phyloP scores from a whole-genome alignment of 2,888 invertebrate species.

The Lottia gigantea region DNA sequence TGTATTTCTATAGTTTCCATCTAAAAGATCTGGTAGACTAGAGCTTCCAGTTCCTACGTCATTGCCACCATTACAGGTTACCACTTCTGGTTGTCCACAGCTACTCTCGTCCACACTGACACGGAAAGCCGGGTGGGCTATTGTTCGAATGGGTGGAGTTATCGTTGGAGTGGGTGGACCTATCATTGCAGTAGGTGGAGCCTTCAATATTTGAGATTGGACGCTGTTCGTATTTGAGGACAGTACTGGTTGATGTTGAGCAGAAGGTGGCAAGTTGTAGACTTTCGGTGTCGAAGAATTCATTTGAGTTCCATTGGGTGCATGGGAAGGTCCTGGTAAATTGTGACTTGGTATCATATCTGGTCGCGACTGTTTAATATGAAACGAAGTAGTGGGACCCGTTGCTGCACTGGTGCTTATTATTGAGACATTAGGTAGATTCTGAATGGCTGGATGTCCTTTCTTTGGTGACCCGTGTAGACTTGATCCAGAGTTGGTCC shows the following conservation, averaged over 20 bases:
- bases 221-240: background rate
- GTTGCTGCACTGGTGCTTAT: background rate
- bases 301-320: background rate
- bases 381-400: background rate
- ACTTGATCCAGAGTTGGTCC: background rate
- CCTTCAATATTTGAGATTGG: background rate
- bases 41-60: background rate
- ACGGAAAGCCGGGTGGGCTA: conserved; percentile 5
- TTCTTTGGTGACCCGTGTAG: background rate
- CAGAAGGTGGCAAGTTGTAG: background rate
- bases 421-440: background rate
- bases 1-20: background rate
- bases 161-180: background rate
- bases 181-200: background rate
- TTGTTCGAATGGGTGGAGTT: background rate
- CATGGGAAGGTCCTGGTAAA: background rate
- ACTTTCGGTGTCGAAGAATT: background rate
- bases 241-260: background rate
- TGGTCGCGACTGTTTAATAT: background rate
- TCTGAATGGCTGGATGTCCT: background rate
- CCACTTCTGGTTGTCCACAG: background rate
- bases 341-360: background rate
- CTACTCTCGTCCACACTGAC: background rate
- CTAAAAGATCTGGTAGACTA: background rate
- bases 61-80: background rate